Evolutionary conservation across 2,113 vertebrate species (phyloP).

Genomic region (Spermophilus dauricus): DNA sequence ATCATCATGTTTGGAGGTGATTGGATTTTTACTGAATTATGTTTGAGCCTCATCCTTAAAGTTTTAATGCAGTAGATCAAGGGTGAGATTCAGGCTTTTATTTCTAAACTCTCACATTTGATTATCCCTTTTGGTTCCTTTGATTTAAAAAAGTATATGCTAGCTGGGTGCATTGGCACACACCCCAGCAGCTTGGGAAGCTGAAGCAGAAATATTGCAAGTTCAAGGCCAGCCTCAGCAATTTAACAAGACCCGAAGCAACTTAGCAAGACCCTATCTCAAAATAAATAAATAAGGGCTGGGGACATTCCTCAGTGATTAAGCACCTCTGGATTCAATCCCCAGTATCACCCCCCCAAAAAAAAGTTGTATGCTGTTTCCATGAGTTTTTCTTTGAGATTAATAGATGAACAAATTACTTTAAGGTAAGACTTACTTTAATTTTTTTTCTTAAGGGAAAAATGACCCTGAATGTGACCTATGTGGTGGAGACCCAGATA

Average conservation of each 20-base stretch:
- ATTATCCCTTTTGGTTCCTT: neutral
- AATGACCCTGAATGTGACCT: constrained; percentile 99
- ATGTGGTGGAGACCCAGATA: constrained; percentile 97
- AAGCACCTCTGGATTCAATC: no score
- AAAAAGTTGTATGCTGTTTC: constrained; percentile 38
- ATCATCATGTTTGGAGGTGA: neutral
- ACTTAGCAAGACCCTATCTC: no score
- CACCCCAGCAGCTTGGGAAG: no score
- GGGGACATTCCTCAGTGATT: no score
- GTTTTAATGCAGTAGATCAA: neutral
- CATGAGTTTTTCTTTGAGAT: constrained; percentile 25
- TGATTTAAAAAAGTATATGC: neutral
- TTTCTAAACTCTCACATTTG: neutral
- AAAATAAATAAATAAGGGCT: no score
- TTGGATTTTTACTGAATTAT: neutral
- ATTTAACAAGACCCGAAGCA: no score
- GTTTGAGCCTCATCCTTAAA: neutral
- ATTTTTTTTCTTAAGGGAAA: constrained; percentile 91
- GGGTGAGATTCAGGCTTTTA: neutral
- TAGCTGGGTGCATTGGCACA: neutral
- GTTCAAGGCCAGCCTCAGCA: no score
- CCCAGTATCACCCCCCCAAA: neutral
- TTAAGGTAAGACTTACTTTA: constrained; percentile 74
- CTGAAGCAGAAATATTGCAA: no score
- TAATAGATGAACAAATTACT: constrained; percentile 56